A percentile compares a stretch with the other conserved stretches of the same genome.
Conservation (phyloP, 2,888 invertebrate genomes). For the Stratiomys singularior region DNA sequence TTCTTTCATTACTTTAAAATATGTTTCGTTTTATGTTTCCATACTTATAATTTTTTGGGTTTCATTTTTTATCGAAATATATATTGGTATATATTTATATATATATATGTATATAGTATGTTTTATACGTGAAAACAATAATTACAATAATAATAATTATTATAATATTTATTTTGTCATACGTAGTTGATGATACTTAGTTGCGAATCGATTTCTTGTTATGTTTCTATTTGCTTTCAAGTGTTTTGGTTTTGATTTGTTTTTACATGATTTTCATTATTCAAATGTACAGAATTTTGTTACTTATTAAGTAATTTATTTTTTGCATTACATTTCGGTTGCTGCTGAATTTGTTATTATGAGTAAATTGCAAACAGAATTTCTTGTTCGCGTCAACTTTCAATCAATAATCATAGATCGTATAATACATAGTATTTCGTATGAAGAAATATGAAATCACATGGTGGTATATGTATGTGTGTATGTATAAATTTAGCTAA, state of each 20-base stretch:
- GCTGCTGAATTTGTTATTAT: too few species aligned
- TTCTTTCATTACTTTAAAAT: conserved; percentile 45
- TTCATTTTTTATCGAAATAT: conserved; percentile 46
- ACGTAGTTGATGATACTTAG: conserved; percentile 44
- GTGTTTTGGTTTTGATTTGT: conserved; percentile 23
- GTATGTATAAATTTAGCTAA: background rate
- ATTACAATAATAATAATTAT: conserved; percentile 46
- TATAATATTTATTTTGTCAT: conserved; percentile 12
- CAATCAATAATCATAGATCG: background rate
- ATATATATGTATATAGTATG: conserved; percentile 46
- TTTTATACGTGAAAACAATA: conserved; percentile 50
- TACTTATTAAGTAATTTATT: conserved; percentile 14
- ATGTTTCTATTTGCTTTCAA: background rate
- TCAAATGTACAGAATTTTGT: conserved; percentile 25
- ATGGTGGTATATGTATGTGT: conserved; percentile 46
- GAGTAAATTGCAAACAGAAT: background rate
- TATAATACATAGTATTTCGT: background rate
- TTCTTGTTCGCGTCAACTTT: background rate
- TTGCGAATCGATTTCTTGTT: conserved; percentile 20
- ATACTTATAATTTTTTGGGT: conserved; percentile 36
- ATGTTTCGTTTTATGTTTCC: conserved; percentile 41
- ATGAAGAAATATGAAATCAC: conserved; percentile 51
- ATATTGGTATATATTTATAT: conserved; percentile 39
- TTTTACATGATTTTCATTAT: background rate
- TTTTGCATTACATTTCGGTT: conserved; percentile 15